Conservation (phyloP, 1,140 invertebrate genomes). For the Orchestia grillus region DNA sequence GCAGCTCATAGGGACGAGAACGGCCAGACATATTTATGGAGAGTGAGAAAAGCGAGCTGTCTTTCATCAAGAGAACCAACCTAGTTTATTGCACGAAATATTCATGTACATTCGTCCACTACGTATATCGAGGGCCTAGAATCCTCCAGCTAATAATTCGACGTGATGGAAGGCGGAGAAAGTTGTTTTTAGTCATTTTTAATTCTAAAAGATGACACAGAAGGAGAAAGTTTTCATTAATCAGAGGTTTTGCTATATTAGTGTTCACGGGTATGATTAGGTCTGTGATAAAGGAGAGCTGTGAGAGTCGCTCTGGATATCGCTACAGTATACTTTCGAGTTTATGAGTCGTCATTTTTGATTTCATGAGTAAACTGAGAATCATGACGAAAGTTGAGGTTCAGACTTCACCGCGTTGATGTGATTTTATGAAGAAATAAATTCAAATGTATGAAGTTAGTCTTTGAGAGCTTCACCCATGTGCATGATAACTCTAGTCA, state of each 20-base stretch:
- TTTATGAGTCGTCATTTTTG: too few species aligned
- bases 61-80: neutral
- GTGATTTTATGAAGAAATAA: too few species aligned
- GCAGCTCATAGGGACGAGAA: neutral
- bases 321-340: neutral
- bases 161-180: neutral
- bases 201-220: neutral
- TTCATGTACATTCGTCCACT: neutral
- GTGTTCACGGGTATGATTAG: neutral
- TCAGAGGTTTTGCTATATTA: too few species aligned
- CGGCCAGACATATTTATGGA: neutral
- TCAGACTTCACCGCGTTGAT: too few species aligned
- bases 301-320: neutral
- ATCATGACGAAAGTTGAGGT: too few species aligned
- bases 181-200: neutral
- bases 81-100: neutral
- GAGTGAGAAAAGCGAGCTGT: neutral
- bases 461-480: too few species aligned
- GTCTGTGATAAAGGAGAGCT: neutral
- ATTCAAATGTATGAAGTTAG: too few species aligned
- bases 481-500: too few species aligned
- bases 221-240: neutral
- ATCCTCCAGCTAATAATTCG: neutral
- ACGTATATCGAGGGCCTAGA: neutral
- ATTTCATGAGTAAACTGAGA: too few species aligned